These are phyloP conservation scores for Scarus forsteni DNA, from an alignment of 2,797 vertebrate genomes.

Conservation along the genomic window DNA sequence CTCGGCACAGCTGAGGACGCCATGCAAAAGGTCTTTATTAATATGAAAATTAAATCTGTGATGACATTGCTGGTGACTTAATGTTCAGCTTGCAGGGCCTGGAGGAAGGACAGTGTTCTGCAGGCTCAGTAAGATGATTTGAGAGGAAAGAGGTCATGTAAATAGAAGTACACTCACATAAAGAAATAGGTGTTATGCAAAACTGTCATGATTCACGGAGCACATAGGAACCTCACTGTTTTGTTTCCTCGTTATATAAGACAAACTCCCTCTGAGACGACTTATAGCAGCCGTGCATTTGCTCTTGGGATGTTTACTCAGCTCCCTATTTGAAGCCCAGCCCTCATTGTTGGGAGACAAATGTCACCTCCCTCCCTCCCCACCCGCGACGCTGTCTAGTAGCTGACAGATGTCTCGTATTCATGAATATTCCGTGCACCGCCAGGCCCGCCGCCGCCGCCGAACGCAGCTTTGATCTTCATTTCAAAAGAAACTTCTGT, in stretches of 20 bases:
- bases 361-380: slow-evolving; percentile 66
- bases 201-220: slow-evolving; percentile 53
- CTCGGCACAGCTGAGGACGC: slow-evolving; percentile 32
- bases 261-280: slow-evolving; percentile 40
- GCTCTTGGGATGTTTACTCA: slow-evolving; percentile 68
- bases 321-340: slow-evolving; percentile 67
- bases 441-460: slow-evolving; percentile 53
- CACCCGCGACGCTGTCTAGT: slow-evolving; percentile 46
- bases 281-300: slow-evolving; percentile 56
- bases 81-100: slow-evolving; percentile 53
- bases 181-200: slow-evolving; percentile 61
- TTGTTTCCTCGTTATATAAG: slow-evolving; percentile 41
- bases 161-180: slow-evolving; percentile 49
- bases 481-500: slow-evolving; percentile 84
- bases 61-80: slow-evolving; percentile 73
- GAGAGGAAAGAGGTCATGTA: slow-evolving; percentile 51
- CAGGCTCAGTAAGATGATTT: slow-evolving; percentile 58
- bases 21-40: slow-evolving; percentile 52
- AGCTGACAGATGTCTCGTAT: slow-evolving; percentile 81
- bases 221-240: slow-evolving; percentile 20
- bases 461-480: slow-evolving; percentile 80
- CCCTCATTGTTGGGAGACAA: slow-evolving; percentile 76
- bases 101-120: slow-evolving; percentile 67
- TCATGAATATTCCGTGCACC: slow-evolving; percentile 82
- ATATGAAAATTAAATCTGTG: slow-evolving; percentile 70